These are phyloP conservation scores for Cynoglossus semilaevis DNA, from an alignment of 2,113 vertebrate species.

Conservation along the genomic window DNA sequence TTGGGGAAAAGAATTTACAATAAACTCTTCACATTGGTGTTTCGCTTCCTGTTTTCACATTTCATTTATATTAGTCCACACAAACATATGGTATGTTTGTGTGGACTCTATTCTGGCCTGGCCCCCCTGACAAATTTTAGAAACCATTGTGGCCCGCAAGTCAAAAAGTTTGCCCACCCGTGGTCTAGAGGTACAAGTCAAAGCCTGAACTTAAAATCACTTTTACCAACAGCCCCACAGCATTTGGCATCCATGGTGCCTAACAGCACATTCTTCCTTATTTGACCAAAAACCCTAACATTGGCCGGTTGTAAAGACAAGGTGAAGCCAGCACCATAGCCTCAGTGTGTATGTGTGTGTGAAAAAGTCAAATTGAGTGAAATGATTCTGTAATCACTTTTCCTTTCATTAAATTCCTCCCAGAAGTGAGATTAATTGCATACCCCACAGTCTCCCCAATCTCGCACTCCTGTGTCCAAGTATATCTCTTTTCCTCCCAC, in stretches of 20 bases:
- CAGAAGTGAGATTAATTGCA: slow-evolving; percentile 49
- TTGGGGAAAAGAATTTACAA: too few species aligned
- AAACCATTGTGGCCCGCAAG: slow-evolving; percentile 1
- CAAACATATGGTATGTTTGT: neutral
- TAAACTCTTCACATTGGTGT: too few species aligned
- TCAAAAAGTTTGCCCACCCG: too few species aligned
- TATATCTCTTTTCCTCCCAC: slow-evolving; percentile 20
- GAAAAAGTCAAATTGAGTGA: neutral
- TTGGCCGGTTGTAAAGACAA: neutral
- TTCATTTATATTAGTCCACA: too few species aligned
- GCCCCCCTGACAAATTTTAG: slow-evolving; percentile 6
- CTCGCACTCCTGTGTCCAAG: slow-evolving; percentile 18
- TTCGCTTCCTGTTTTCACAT: too few species aligned
- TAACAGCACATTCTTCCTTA: neutral
- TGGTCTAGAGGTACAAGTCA: neutral
- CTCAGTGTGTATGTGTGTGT: neutral
- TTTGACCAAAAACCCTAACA: neutral
- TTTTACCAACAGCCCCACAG: too few species aligned
- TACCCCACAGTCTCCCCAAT: slow-evolving; percentile 14
- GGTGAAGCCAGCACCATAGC: neutral
- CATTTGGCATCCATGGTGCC: neutral
- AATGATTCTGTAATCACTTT: slow-evolving; percentile 25
- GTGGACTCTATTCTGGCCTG: neutral
- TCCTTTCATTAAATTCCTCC: slow-evolving; percentile 19
- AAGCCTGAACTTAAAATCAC: neutral